Base-by-base conservation (phyloP, 2,113 vertebrate genomes). In the Odontesthes bonariensis region DNA sequence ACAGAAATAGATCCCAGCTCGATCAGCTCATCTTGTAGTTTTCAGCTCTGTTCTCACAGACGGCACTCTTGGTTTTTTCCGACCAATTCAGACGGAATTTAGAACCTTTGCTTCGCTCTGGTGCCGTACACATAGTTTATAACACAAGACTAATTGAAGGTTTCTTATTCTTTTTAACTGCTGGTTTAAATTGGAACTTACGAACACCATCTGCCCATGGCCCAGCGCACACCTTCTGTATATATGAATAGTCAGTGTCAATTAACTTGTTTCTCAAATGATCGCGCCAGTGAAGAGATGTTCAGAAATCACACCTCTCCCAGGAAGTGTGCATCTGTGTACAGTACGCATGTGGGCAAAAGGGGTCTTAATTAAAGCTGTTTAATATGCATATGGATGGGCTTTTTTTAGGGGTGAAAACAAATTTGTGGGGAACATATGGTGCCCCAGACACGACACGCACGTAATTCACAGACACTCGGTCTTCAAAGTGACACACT, bases 261-360 rank as follows among this genome's bases (percentile, higher is more conserved):
- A 90, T 89, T 91, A 89, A 87, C 58, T 82, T 72, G 79, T 90
- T 86, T 81, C 79, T 90, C 79, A 81, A 86, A 86, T 89, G 86
- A 86, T 88, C 82, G 77, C 81, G 77, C 79, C 40, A 22, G 73
- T 40, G 47, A 67, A 47, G 76, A 79, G 79, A 64, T 66, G 51
- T 69, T 44, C 11, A 49, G 70, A 88, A 79, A 79, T 90, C 78
- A 57, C 77, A 78, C 79, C 78, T 82, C 83, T 82, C 74, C 52
- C 67, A 80, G 86, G 83, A 88, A 86, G 78, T 74, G 86, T 78
- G 77, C 72, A 73, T 84, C 60, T 81, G 78, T 64, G 68, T 79
- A 75, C 61, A 55, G 73, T 77, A 75, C 66, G 77, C 67, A 77
- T 72, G 84, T 74, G 77, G 77, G 79, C 67, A 84, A 82, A 64